Evolutionary conservation across 1,140 invertebrate species (phyloP).

Genomic region (Drosophila lini): DNA sequence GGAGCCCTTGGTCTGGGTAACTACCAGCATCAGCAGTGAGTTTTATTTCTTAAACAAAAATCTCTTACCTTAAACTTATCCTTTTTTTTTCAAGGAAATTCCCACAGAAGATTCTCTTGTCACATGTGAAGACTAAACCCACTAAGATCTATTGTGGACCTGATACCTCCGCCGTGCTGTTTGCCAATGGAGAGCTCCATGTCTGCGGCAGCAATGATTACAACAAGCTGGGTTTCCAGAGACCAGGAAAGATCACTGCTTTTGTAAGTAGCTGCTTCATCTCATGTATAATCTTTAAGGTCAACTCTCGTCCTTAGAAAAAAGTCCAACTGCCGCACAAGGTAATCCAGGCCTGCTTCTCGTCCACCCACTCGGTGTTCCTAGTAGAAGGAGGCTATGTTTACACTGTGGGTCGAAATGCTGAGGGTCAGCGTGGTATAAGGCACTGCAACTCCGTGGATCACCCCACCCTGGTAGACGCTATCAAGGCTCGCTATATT

Average conservation of each 20-base stretch:
- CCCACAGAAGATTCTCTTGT: conserved; percentile 72
- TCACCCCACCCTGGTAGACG: conserved; percentile 86
- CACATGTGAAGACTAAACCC: conserved; percentile 85
- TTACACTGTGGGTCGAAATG: conserved; percentile 88
- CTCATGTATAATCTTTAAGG: not conserved
- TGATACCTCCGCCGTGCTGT: conserved; percentile 89
- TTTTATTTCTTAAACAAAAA: not conserved
- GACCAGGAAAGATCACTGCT: conserved; percentile 65
- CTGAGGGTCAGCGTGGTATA: conserved; percentile 86
- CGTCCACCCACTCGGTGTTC: conserved; percentile 86
- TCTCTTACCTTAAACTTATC: not conserved
- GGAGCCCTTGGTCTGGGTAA: conserved; percentile 89
- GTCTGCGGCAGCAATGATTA: conserved; percentile 89
- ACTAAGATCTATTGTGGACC: conserved; percentile 87
- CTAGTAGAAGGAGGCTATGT: conserved; percentile 89
- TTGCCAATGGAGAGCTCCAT: conserved; percentile 87
- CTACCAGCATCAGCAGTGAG: conserved; percentile 85
- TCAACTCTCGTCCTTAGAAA: conserved; percentile 46
- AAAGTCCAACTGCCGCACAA: conserved; percentile 73
- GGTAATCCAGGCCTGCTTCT: conserved; percentile 86
- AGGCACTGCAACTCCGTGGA: conserved; percentile 72
- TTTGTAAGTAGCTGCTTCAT: conserved; percentile 56
- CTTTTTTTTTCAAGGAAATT: conserved; percentile 47
- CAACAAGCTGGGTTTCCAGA: conserved; percentile 89
- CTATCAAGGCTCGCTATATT: conserved; percentile 85